These are phyloP conservation scores for Carollia perspicillata DNA, from an alignment of 2,113 vertebrate species.

Conservation along the genomic window DNA sequence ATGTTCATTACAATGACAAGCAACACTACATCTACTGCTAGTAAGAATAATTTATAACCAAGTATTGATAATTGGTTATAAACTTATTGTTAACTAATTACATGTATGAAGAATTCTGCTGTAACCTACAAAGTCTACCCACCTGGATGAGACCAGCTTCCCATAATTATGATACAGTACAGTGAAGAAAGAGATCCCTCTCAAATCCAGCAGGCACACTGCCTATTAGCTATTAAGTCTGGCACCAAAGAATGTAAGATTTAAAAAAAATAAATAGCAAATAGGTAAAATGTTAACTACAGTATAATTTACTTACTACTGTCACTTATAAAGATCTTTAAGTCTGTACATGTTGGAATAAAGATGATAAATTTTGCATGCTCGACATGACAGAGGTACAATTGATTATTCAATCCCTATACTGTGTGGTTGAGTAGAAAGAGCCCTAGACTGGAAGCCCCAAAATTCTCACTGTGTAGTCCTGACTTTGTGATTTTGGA, in stretches of 20 bases:
- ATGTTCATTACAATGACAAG: not conserved
- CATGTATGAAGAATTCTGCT: not conserved
- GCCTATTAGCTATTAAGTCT: not conserved
- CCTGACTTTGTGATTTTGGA: not conserved
- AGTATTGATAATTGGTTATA: no score
- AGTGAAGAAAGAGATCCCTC: not conserved
- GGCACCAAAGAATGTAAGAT: not conserved
- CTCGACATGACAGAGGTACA: not conserved
- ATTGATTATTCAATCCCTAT: not conserved
- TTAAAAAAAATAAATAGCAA: not conserved
- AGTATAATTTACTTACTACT: not conserved
- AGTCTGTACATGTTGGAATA: not conserved
- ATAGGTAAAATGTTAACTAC: not conserved
- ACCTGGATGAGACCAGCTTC: not conserved
- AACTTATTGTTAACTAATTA: not conserved
- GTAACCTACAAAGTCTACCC: accelerated
- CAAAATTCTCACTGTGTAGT: not conserved
- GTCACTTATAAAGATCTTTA: not conserved
- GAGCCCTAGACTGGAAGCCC: not conserved
- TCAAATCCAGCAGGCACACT: not conserved
- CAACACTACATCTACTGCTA: not conserved
- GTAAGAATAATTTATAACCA: not conserved
- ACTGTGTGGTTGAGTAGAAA: not conserved
- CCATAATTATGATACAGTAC: not conserved
- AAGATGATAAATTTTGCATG: not conserved